phyloP scores from a whole-genome alignment of 2,797 vertebrate species.

The Chromis chromis region DNA sequence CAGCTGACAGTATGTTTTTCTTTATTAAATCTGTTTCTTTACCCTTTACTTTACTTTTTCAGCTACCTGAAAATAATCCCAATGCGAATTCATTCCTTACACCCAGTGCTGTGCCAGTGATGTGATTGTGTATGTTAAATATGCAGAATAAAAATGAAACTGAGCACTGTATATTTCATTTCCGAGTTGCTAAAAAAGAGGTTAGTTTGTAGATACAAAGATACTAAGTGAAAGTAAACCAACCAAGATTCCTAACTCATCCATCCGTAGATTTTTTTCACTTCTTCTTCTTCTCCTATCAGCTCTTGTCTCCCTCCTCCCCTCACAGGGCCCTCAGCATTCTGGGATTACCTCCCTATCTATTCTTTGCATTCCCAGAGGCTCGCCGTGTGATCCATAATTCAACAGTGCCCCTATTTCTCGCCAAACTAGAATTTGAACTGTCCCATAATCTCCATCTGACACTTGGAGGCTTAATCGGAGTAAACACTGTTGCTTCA shows the following conservation, averaged over 20 bases:
- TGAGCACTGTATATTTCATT: constrained; percentile 26
- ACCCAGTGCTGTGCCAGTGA: constrained; percentile 30
- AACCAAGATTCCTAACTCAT: constrained; percentile 59
- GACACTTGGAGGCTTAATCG: constrained; percentile 81
- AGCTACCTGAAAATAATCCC: constrained; percentile 69
- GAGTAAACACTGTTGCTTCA: constrained; percentile 81
- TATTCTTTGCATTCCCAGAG: constrained; percentile 78
- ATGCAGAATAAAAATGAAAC: constrained; percentile 45
- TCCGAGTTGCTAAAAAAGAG: constrained; percentile 28
- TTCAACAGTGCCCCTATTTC: constrained; percentile 79
- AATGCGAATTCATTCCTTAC: constrained; percentile 59
- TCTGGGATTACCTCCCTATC: constrained; percentile 82
- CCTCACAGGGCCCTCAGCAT: constrained; percentile 68
- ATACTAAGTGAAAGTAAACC: constrained; percentile 56
- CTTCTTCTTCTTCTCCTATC: constrained; percentile 63
- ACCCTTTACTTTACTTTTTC: constrained; percentile 59
- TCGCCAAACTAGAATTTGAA: constrained; percentile 78
- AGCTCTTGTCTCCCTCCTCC: constrained; percentile 66
- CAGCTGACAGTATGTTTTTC: constrained; percentile 82
- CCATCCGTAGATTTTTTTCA: constrained; percentile 52
- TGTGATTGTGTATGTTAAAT: constrained; percentile 63
- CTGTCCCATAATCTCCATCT: constrained; percentile 81
- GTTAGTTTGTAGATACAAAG: constrained; percentile 35
- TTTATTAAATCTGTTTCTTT: constrained; percentile 78
- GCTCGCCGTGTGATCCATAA: constrained; percentile 80